Evolutionary conservation across 2,113 vertebrate species (phyloP).

Genomic region (Clinocottus analis): DNA sequence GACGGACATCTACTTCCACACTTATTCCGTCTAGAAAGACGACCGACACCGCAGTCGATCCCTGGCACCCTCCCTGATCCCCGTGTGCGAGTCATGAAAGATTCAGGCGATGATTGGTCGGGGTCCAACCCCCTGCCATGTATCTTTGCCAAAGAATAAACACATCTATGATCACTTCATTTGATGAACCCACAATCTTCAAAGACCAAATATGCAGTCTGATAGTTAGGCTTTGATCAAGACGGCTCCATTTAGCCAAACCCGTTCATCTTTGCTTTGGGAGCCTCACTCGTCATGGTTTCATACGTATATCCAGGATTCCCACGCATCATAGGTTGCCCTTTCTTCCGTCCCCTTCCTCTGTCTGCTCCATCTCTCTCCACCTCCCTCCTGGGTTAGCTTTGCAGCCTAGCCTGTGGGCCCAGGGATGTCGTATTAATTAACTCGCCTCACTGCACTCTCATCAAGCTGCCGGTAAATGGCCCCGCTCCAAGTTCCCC

Average conservation of each 20-base stretch:
- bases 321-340: conserved; percentile 36
- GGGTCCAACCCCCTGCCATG: neutral
- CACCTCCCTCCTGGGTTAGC: conserved; percentile 64
- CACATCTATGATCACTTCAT: neutral
- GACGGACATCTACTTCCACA: neutral
- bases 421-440: conserved; percentile 79
- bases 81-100: neutral
- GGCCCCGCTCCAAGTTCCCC: conserved; percentile 75
- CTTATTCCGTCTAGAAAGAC: neutral
- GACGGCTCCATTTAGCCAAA: neutral
- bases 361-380: conserved; percentile 22
- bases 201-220: no score
- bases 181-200: neutral
- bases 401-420: conserved; percentile 66
- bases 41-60: neutral
- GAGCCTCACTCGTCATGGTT: conserved; percentile 11
- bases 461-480: conserved; percentile 79
- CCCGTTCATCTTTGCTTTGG: neutral
- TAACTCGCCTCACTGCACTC: conserved; percentile 79
- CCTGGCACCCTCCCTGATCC: no score
- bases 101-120: neutral
- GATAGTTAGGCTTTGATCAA: neutral
- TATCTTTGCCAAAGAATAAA: neutral
- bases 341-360: conserved; percentile 42
- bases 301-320: conserved; percentile 26